Evolutionary conservation across 92 coral and sea anemone genomes (phyloP), one percentile per base, ranked within the genome.

Genomic region (Chrysogorgia sp.): DNA sequence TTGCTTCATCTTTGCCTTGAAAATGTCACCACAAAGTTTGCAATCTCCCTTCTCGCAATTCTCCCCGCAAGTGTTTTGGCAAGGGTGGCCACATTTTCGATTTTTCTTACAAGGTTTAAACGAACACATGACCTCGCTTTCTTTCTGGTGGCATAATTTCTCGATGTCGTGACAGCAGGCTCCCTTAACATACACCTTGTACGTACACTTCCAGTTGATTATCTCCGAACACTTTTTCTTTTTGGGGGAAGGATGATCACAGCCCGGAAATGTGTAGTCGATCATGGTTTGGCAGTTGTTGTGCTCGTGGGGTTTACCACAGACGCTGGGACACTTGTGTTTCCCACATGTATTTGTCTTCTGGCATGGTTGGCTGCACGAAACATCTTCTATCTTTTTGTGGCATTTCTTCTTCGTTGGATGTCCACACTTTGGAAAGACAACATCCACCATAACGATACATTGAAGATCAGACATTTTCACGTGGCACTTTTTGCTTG

Each of bases 21-120:
- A 49, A 7, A 37, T 60, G 40, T 61, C 56, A 28, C 21, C 49
- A 41, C 82, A 76, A 20, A 32, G 22, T 37, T 62, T 76, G 82
- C 82, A 76, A 23, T 76, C 82, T 9, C 82, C 82, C 26, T 60
- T 76, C 56, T 61, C 67, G 67, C 82, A 76, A 21, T 76, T 72
- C 30, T 76, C 82, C 13, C 82, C 82, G 41, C 82, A 76, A 3
- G 50, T 28, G 64, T 76, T 76, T 8, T 71, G 35, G 45, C 82
- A 76, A 26, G 82, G 82, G 34, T 76, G 82, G 35, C 82, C 82
- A 29, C 82, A 76, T 26, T 40, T 37, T 35, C 82, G 82, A 21
- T n/a, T 61, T 40, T 20, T 58, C 64, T 57, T 57, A 61, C 82
- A 76, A 35, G 82, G 82, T 33, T 64, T 64, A 0, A 76, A 32